These are phyloP conservation scores for Ascaphus truei DNA, from an alignment of 2,113 vertebrate genomes.

Conservation along the genomic window DNA sequence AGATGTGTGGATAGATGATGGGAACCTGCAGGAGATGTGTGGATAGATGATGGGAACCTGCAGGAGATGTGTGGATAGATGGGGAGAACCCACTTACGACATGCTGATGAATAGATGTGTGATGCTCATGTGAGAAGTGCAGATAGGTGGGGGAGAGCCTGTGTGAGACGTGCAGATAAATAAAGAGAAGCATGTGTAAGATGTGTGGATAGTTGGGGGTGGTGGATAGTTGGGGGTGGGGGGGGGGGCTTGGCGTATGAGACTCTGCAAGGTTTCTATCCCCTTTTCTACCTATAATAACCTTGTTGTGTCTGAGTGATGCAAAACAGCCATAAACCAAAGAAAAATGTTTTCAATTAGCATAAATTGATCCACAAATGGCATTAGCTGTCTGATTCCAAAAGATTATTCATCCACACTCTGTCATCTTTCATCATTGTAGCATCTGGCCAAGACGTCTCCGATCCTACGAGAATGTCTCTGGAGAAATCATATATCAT, in stretches of 20 bases:
- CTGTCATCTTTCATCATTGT: conserved; percentile 31
- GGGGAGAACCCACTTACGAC: too few species aligned
- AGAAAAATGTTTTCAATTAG: conserved; percentile 17
- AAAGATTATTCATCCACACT: conserved; percentile 29
- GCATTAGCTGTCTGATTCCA: conserved; percentile 26
- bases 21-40: too few species aligned
- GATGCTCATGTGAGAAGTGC: too few species aligned
- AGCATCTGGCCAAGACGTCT: conserved; percentile 11
- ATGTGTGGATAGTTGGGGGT: not conserved
- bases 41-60: too few species aligned
- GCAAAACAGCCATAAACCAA: conserved; percentile 6
- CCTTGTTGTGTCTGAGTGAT: conserved; percentile 1
- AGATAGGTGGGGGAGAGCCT: too few species aligned
- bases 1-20: too few species aligned
- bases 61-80: too few species aligned
- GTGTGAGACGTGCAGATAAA: not conserved
- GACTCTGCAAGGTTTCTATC: not conserved
- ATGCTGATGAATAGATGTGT: too few species aligned
- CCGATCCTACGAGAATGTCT: not conserved
- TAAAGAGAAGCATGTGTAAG: too few species aligned
- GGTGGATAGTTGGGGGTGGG: not conserved
- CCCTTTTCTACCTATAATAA: not conserved
- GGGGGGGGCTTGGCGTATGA: not conserved
- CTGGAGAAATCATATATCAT: not conserved
- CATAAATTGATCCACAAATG: conserved; percentile 30